phyloP scores from a whole-genome alignment of 2,113 vertebrate species.

The Ornithorhynchus anatinus region DNA sequence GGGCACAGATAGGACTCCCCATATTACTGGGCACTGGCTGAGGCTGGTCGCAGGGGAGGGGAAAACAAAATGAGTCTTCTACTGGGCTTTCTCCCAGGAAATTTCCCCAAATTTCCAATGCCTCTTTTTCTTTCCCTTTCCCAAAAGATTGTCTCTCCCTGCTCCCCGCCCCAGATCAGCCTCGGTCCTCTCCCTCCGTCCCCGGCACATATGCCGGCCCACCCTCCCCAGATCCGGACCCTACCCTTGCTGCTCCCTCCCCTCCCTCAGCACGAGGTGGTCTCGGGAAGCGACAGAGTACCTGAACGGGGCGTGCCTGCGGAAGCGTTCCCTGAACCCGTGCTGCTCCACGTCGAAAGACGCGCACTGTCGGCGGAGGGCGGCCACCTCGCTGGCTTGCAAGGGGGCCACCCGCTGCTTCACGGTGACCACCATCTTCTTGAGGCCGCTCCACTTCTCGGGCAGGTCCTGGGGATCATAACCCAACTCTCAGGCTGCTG shows the following conservation, averaged over 20 bases:
- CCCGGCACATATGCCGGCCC: not conserved
- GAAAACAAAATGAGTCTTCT: too few relatives aligned
- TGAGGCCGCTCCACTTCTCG: slow-evolving; percentile 86
- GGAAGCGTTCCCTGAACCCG: slow-evolving; percentile 80
- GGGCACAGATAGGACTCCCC: too few relatives aligned
- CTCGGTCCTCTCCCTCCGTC: rapidly evolving
- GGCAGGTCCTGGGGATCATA: slow-evolving; percentile 82
- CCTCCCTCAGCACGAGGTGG: not conserved
- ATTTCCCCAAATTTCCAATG: too few relatives aligned
- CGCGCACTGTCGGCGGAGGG: slow-evolving; percentile 77
- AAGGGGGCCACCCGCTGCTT: slow-evolving; percentile 90
- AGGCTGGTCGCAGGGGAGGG: too few relatives aligned
- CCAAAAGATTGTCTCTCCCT: not conserved
- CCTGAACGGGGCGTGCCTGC: slow-evolving; percentile 85
- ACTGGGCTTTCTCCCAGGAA: too few relatives aligned
- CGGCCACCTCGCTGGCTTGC: slow-evolving; percentile 81
- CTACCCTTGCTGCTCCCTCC: not conserved
- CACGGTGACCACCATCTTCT: slow-evolving; percentile 78
- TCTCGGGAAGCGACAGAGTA: slow-evolving; percentile 18
- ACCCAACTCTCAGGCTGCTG: not conserved
- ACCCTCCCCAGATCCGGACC: not conserved
- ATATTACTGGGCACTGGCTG: too few relatives aligned
- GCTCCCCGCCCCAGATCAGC: not conserved
- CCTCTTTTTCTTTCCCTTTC: too few relatives aligned
- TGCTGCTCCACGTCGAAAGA: slow-evolving; percentile 82